These are phyloP conservation scores for Neotragus pygmaeus DNA, from an alignment of 2,113 vertebrate species.

Conservation along the genomic window DNA sequence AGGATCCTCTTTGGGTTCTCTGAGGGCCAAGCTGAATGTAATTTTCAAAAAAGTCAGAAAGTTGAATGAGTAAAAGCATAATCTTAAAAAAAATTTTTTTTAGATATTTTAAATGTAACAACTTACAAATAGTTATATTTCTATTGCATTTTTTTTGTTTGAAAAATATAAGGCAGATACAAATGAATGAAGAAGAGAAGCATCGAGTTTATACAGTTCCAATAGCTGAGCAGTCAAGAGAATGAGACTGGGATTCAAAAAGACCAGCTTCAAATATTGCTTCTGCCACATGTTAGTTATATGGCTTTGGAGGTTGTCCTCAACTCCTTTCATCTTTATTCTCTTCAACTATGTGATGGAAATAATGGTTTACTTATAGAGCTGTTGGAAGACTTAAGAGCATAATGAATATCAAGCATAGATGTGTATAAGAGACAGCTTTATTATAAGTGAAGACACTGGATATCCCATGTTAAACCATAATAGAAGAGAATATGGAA, in stretches of 20 bases:
- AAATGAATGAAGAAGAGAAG: not conserved
- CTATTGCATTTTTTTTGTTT: not conserved
- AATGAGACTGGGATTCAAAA: not conserved
- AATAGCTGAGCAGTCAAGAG: not conserved
- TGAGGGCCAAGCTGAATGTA: not conserved
- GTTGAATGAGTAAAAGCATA: not conserved
- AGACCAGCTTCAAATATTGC: not conserved
- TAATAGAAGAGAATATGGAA: not conserved
- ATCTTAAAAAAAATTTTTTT: not conserved
- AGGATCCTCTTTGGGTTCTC: not conserved
- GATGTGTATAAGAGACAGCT: no score
- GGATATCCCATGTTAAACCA: not conserved
- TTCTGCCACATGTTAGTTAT: not conserved
- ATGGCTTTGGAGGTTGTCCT: not conserved
- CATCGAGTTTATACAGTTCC: not conserved
- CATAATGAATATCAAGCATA: not conserved
- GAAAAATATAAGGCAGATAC: not conserved
- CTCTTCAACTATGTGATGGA: not conserved
- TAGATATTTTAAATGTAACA: not conserved
- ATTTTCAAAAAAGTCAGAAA: slow-evolving; percentile 1
- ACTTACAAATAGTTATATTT: not conserved
- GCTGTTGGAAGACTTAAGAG: not conserved
- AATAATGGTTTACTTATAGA: not conserved
- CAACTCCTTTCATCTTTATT: not conserved
- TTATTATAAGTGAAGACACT: not conserved